Percentiles rank a stretch among this genome's conserved stretches.
phyloP scores from a whole-genome alignment of 2,113 vertebrate species.

The Sinosuthora webbiana region DNA sequence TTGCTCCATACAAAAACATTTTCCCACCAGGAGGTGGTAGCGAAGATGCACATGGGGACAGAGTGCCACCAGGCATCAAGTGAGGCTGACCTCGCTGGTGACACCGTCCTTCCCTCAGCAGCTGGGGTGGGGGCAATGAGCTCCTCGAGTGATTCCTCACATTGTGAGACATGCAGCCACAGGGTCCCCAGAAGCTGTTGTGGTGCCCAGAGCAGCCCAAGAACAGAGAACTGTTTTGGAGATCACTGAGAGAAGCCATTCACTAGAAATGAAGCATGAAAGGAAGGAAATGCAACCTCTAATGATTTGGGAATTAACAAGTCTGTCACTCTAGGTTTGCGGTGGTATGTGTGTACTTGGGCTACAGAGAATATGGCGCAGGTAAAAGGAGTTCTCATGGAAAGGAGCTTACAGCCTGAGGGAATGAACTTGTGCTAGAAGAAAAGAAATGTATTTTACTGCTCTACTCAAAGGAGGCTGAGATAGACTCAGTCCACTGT shows the following conservation, averaged over 20 bases:
- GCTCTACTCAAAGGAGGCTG: fast-evolving
- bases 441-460: not conserved
- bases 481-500: not conserved
- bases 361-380: not conserved
- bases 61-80: not conserved
- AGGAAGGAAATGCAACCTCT: not conserved
- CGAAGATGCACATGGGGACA: not conserved
- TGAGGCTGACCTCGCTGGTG: not conserved
- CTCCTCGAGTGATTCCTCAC: fast-evolving
- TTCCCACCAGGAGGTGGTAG: slow-evolving; percentile 42
- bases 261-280: not conserved
- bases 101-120: not conserved
- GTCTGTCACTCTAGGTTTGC: not conserved
- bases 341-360: not conserved
- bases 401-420: not conserved
- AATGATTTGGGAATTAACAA: fast-evolving
- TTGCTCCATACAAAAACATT: not conserved
- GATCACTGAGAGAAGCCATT: not conserved
- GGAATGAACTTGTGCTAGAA: not conserved
- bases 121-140: fast-evolving
- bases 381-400: not conserved
- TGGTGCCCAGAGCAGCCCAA: fast-evolving
- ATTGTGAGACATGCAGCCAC: fast-evolving
- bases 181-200: not conserved
- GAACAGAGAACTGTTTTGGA: fast-evolving